Evolutionary conservation across 2,888 invertebrate species (phyloP).

Genomic region (Bugula neritina): DNA sequence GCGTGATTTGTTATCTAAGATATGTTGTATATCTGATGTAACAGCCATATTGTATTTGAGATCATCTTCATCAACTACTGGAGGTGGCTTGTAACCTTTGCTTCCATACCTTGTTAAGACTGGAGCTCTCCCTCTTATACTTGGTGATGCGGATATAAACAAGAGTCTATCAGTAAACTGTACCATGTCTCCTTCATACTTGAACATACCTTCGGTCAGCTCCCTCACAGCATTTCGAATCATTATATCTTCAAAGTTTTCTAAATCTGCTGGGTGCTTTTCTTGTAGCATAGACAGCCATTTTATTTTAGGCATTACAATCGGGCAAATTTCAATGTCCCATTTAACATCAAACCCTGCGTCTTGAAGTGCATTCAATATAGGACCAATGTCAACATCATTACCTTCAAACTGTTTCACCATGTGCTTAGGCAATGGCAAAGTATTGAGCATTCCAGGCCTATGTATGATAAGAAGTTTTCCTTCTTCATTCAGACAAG

Average conservation of each 20-base stretch:
- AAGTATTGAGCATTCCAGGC: slow-evolving; percentile 40
- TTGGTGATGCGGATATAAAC: slow-evolving; percentile 41
- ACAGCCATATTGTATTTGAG: slow-evolving; percentile 18
- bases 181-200: slow-evolving; percentile 45
- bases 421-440: slow-evolving; percentile 45
- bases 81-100: slow-evolving; percentile 23
- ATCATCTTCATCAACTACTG: slow-evolving; percentile 6
- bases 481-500: slow-evolving; percentile 35
- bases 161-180: slow-evolving; percentile 46
- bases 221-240: slow-evolving; percentile 43
- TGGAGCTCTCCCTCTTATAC: slow-evolving; percentile 6
- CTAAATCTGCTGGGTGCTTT: slow-evolving; percentile 45
- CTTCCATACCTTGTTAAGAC: slow-evolving; percentile 22
- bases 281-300: slow-evolving; percentile 47
- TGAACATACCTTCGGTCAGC: slow-evolving; percentile 46
- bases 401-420: slow-evolving; percentile 38
- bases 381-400: slow-evolving; percentile 42
- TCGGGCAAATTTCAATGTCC: slow-evolving; percentile 46
- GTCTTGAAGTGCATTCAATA: slow-evolving; percentile 42
- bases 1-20: background rate
- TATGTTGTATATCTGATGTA: background rate
- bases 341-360: slow-evolving; percentile 44
- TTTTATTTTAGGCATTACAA: slow-evolving; percentile 41
- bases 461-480: slow-evolving; percentile 45
- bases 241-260: slow-evolving; percentile 42